Conservation (phyloP, 2,888 invertebrate genomes). For the Brachylomia viminalis region DNA sequence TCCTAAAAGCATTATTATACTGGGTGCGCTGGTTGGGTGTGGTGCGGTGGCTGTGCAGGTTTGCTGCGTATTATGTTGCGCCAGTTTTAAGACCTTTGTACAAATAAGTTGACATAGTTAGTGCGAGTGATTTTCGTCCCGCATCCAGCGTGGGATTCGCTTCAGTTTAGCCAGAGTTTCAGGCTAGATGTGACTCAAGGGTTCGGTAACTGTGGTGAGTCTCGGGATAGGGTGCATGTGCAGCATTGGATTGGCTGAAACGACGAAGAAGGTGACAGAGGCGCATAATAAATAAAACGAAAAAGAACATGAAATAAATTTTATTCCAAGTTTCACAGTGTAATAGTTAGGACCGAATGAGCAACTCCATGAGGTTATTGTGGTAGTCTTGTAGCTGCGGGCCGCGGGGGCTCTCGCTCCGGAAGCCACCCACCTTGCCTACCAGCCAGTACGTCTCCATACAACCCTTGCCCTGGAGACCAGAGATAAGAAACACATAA, state of each 20-base stretch:
- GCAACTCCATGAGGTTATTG: slow-evolving; percentile 82
- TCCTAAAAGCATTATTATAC: too few relatives aligned
- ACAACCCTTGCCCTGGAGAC: slow-evolving; percentile 88
- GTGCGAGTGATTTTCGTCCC: neutral
- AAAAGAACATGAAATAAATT: slow-evolving; percentile 62
- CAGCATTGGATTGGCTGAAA: neutral
- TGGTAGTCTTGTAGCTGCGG: slow-evolving; percentile 83
- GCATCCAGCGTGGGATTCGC: neutral
- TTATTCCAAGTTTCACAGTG: slow-evolving; percentile 56
- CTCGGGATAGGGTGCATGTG: too few relatives aligned
- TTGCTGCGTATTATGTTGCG: too few relatives aligned
- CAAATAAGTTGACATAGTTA: neutral
- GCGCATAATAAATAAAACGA: slow-evolving; percentile 27
- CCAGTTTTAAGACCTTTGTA: neutral
- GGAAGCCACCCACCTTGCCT: slow-evolving; percentile 81
- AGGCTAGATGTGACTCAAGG: neutral
- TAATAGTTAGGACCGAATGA: slow-evolving; percentile 75
- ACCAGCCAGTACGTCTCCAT: slow-evolving; percentile 91
- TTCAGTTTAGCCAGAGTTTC: neutral
- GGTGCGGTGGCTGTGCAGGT: too few relatives aligned
- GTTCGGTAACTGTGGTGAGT: neutral
- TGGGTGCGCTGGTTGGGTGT: too few relatives aligned
- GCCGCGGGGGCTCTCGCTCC: slow-evolving; percentile 77
- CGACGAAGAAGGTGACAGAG: neutral
- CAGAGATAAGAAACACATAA: slow-evolving; percentile 14